These are phyloP conservation scores for Sinocyclocheilus grahami DNA, from an alignment of 2,113 vertebrate species.

Conservation along the genomic window DNA sequence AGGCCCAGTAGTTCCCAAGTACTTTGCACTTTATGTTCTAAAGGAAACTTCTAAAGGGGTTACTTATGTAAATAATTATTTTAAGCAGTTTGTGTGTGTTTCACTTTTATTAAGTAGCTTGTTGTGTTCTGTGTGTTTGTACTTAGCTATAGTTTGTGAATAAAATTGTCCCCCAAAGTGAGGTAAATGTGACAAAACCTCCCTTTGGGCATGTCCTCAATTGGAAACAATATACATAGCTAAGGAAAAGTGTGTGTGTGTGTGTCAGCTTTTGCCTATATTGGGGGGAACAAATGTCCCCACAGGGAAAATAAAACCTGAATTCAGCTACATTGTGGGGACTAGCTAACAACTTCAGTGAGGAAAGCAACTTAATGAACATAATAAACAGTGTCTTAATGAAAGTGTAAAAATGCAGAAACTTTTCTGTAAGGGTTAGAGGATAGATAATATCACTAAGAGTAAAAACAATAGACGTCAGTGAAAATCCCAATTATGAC, in stretches of 20 bases:
- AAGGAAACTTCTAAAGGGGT: background rate
- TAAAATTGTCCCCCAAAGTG: background rate
- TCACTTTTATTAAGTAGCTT: background rate
- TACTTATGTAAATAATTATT: background rate
- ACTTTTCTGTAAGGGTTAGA: background rate
- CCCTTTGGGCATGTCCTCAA: conserved; percentile 3
- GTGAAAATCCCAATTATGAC: background rate
- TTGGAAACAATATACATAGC: background rate
- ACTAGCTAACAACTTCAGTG: background rate
- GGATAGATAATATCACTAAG: background rate
- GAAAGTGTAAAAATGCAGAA: background rate
- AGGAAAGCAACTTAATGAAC: background rate
- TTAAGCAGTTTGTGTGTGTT: background rate
- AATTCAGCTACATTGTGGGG: background rate
- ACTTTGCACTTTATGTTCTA: background rate
- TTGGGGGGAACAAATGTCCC: background rate
- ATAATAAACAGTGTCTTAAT: background rate
- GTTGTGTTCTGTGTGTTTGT: background rate
- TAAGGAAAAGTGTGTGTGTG: background rate
- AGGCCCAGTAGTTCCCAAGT: background rate
- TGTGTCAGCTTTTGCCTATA: conserved; percentile 1
- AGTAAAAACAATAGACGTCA: background rate
- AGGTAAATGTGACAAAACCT: conserved; percentile 19
- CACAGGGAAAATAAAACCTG: background rate
- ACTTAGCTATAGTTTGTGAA: background rate